These are phyloP conservation scores for Allacma fusca DNA, from an alignment of 2,888 invertebrate genomes.

Conservation along the genomic window DNA sequence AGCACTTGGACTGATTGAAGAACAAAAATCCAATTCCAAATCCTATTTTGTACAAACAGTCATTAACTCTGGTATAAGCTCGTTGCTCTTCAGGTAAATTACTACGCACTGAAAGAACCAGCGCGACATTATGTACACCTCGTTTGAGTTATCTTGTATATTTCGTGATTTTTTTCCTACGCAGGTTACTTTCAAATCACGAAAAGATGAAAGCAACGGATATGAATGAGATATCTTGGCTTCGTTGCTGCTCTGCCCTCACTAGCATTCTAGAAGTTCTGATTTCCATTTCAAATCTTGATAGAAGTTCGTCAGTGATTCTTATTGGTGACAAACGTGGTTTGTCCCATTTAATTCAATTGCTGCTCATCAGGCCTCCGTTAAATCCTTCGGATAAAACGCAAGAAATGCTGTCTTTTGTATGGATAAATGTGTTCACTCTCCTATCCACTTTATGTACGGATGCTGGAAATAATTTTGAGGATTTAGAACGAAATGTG, in stretches of 20 bases:
- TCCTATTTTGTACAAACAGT: conserved; percentile 35
- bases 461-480: conserved; percentile 57
- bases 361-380: conserved; percentile 14
- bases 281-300: conserved; percentile 22
- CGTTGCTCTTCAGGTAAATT: conserved; percentile 52
- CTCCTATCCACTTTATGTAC: conserved; percentile 49
- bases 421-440: conserved; percentile 55
- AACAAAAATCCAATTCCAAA: neutral
- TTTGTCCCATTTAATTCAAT: conserved; percentile 37
- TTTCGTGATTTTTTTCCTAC: neutral
- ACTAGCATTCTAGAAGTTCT: conserved; percentile 46
- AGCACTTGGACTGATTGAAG: neutral
- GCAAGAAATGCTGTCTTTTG: conserved; percentile 45
- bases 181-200: conserved; percentile 48
- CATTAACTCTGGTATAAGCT: conserved; percentile 48
- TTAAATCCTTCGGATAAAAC: conserved; percentile 31
- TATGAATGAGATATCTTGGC: conserved; percentile 49
- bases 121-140: too few species aligned
- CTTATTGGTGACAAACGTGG: conserved; percentile 44
- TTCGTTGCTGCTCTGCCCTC: conserved; percentile 50
- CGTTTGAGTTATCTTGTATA: conserved; percentile 1
- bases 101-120: too few species aligned
- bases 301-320: conserved; percentile 33
- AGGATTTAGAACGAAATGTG: conserved; percentile 56
- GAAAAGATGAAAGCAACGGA: conserved; percentile 33